These are phyloP conservation scores for Polyergus mexicanus DNA, from an alignment of 1,140 invertebrate genomes.

Conservation along the genomic window DNA sequence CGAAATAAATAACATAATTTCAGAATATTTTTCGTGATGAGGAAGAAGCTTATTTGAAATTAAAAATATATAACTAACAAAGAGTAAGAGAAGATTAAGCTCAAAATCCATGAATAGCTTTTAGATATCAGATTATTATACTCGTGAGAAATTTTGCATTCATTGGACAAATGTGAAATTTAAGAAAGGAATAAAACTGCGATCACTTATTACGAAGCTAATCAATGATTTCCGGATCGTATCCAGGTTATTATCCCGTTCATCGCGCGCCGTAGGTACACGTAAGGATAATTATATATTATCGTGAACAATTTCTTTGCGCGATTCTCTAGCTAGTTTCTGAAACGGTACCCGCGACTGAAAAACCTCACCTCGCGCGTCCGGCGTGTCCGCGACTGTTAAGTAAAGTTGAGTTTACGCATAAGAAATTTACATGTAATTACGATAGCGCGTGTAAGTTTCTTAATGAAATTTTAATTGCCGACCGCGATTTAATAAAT, in stretches of 20 bases:
- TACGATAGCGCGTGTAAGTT: conserved; percentile 30
- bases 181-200: background rate
- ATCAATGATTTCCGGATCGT: conserved; percentile 46
- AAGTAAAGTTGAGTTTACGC: conserved; percentile 25
- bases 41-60: background rate
- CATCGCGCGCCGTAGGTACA: background rate
- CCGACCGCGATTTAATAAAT: conserved; percentile 36
- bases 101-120: background rate
- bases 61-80: background rate
- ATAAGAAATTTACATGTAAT: conserved; percentile 32
- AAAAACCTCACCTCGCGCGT: conserved; percentile 19
- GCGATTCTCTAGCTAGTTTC: conserved; percentile 29
- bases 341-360: conserved; percentile 30
- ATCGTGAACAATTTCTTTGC: conserved; percentile 35
- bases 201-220: conserved; percentile 12
- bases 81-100: background rate
- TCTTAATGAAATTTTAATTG: conserved; percentile 59
- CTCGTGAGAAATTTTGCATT: background rate
- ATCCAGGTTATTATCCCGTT: conserved; percentile 30
- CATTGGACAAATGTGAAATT: background rate
- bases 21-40: background rate
- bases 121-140: background rate
- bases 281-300: conserved; percentile 28
- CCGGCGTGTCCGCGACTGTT: background rate
- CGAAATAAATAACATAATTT: background rate